Base-by-base conservation (phyloP, 2,888 invertebrate genomes). In the Philereme vetulata region DNA sequence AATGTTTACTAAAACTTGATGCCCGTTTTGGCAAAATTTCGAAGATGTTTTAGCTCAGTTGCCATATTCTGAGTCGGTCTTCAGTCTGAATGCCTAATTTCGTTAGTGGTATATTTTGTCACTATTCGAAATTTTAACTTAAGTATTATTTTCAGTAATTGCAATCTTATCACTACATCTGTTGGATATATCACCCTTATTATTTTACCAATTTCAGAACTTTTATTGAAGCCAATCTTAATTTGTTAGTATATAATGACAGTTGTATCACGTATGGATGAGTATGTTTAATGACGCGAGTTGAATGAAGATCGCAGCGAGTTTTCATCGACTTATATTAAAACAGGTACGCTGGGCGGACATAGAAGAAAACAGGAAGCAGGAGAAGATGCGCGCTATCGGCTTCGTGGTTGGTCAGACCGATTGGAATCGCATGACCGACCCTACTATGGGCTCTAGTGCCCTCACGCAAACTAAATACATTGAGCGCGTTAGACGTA, bases 341-440 rank as follows among this genome's bases (percentile, higher is more conserved):
- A 86, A 86, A 90, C 90, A 99, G 98, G 98, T 99, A 74, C 96
- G 98, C 76, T 99, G 99, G 99, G 98, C 98, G 51, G 99, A 99
- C 90, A 93, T 99, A 80, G 99, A 99, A 93, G 98, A 98, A 87
- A 94, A 96, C 80, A 96, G 96, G 76, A 93, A 96, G 77, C 98
- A 98, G 90, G 96, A 97, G 83, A 97, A 98, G 92, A 96, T 98
- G 95, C 95, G 98, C 53, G 98, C 97, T 34, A 96, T 99, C 66
- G 99, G 99, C 32, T 99, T 99, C 91, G 98, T 99, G 53, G 98
- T 99, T 62, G 98, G 99, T 0, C 98, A 98, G 80, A 98, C 98
- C 0, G 97, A 99, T 84, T 99, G 98, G 99, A 95, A 96, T 67
- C 94, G 98, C 70, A 98, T 98, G 96, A 97, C 97, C 87, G 98